A percentile compares a stretch with the other conserved stretches of the same genome.
phyloP scores from a whole-genome alignment of 2,888 invertebrate genomes.

The Drosophila macrospina region DNA sequence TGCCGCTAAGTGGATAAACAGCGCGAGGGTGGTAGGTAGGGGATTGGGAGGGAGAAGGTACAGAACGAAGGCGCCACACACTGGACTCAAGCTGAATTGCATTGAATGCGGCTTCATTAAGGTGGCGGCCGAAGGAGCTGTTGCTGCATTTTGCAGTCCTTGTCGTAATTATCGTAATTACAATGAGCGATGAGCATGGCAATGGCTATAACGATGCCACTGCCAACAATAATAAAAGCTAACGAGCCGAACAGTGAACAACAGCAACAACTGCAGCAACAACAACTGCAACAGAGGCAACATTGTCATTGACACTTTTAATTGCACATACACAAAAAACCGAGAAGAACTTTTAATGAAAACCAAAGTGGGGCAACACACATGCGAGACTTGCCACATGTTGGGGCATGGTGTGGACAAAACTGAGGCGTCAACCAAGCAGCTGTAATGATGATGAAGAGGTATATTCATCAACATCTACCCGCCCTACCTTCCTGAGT shows the following conservation, averaged over 20 bases:
- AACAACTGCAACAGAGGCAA: slow-evolving; percentile 37
- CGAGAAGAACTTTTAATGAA: slow-evolving; percentile 27
- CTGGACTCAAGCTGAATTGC: slow-evolving; percentile 40
- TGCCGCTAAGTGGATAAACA: slow-evolving; percentile 73
- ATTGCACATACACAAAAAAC: slow-evolving; percentile 57
- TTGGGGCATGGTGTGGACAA: slow-evolving; percentile 17
- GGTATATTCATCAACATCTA: slow-evolving; percentile 42
- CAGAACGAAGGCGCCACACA: slow-evolving; percentile 10
- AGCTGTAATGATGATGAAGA: slow-evolving; percentile 70
- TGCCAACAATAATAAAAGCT: slow-evolving; percentile 67
- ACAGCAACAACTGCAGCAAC: slow-evolving; percentile 38
- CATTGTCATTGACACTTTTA: slow-evolving; percentile 70
- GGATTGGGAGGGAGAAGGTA: too few species aligned
- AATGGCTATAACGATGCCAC: slow-evolving; percentile 49
- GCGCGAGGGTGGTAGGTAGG: neutral
- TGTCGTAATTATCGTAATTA: slow-evolving; percentile 78
- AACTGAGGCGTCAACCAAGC: slow-evolving; percentile 3
- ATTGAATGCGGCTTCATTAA: slow-evolving; percentile 75
- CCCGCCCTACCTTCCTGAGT: neutral
- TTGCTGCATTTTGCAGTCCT: slow-evolving; percentile 45
- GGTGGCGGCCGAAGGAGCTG: slow-evolving; percentile 54
- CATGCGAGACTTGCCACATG: slow-evolving; percentile 50
- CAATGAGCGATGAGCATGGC: slow-evolving; percentile 67
- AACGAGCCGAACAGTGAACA: slow-evolving; percentile 64
- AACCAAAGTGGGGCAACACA: slow-evolving; percentile 65